phyloP scores from a whole-genome alignment of 2,113 vertebrate species.

The Callionymus lyra region DNA sequence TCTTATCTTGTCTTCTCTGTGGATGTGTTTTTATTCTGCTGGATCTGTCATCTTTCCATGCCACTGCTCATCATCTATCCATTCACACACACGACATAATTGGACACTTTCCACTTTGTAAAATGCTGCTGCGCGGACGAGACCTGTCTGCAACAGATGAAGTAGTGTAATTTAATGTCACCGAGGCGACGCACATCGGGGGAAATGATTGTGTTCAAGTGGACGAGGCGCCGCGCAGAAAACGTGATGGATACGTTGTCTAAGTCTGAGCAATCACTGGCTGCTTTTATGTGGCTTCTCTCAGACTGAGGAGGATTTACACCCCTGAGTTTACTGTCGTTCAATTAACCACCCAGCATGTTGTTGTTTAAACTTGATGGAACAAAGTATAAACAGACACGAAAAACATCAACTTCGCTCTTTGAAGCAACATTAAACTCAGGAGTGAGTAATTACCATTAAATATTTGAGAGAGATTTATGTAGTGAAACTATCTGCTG shows the following conservation, averaged over 20 bases:
- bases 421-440: no score
- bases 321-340: no score
- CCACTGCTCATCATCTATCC: conserved; percentile 23
- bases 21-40: neutral
- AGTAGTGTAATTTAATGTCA: conserved; percentile 32
- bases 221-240: conserved; percentile 12
- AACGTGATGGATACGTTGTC: conserved; percentile 31
- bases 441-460: no score
- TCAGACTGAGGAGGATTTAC: no score
- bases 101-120: conserved; percentile 23
- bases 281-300: neutral
- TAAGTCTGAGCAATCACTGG: conserved; percentile 17
- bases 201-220: conserved; percentile 41
- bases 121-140: conserved; percentile 19
- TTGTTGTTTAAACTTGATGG: no score
- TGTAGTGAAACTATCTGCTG: no score
- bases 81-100: conserved; percentile 15
- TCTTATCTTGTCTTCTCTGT: conserved; percentile 16
- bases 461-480: no score
- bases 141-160: conserved; percentile 18
- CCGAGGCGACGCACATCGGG: conserved; percentile 19
- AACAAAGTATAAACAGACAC: no score
- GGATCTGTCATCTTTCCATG: conserved; percentile 9
- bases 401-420: no score
- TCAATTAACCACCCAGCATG: no score